These are phyloP conservation scores for Psittacula echo DNA, from an alignment of 2,797 vertebrate genomes.

Conservation along the genomic window DNA sequence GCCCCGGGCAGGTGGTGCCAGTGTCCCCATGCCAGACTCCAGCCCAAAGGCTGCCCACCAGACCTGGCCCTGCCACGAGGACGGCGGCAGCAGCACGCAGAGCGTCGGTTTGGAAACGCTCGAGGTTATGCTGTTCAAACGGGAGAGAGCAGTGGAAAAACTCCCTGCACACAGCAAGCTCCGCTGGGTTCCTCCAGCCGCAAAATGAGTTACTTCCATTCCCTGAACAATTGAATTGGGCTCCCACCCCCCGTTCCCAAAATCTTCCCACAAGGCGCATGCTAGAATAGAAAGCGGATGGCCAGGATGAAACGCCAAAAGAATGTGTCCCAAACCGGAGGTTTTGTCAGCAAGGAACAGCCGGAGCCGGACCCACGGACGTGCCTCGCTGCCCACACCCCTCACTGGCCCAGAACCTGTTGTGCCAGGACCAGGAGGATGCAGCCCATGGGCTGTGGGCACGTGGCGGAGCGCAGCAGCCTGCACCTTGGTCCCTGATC, in stretches of 20 bases:
- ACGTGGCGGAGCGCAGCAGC: fast-evolving
- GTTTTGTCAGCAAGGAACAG: neutral
- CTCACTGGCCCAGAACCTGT: fast-evolving
- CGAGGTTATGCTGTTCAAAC: neutral
- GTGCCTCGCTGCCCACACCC: fast-evolving
- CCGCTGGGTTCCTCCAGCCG: neutral
- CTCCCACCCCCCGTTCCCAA: neutral
- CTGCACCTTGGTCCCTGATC: fast-evolving
- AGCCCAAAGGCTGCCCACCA: neutral
- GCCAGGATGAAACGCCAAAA: neutral
- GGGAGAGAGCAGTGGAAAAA: slow-evolving; percentile 10
- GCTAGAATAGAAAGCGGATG: slow-evolving; percentile 2
- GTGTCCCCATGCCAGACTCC: neutral
- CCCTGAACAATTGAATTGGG: slow-evolving; percentile 40
- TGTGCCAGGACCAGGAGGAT: fast-evolving
- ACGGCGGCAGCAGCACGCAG: fast-evolving
- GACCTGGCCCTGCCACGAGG: neutral
- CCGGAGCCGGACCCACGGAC: fast-evolving
- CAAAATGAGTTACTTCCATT: neutral
- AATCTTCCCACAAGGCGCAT: neutral
- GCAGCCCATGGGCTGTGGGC: neutral
- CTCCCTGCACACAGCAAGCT: neutral
- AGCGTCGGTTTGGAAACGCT: fast-evolving
- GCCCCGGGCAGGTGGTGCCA: neutral
- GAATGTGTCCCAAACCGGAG: neutral